Evolutionary conservation across 1,140 invertebrate genomes (phyloP), one percentile per base, ranked within the genome.

Genomic region (Megalopta genalis): DNA sequence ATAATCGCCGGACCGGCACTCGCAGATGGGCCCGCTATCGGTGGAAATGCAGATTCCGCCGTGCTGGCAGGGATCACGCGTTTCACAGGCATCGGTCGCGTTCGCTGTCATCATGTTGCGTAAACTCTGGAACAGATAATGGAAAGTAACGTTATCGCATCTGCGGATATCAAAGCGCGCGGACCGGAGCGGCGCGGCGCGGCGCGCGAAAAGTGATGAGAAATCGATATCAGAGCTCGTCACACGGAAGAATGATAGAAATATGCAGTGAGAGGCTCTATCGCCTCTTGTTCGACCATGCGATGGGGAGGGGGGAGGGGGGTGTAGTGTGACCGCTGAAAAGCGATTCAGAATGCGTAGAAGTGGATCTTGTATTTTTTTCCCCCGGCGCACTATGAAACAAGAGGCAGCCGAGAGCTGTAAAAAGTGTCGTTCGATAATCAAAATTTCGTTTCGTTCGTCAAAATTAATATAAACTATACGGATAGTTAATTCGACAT

Each of bases 1-100:
- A 92, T 97, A 99, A 90, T 98, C 97, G 14, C 97, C 95, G 88
- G 96, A 96, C 49, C 97, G 94, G 90, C 98, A 99, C 91, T 99
- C 97, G 94, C 98, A 99, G 88, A 97, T 95, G 57, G 98, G 96
- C 21, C 98, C 98, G 77, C 95, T 96, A 93, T 99, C 98, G 9
- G 97, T 98, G 75, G 96, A 97, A 92, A 99, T 98, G 93, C 98
- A 99, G 84, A 97, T 97, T 32, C 98, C 98, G 25, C 96, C 97
- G 89, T 99, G 97, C 91, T 97, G 96, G 93, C 98, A 99, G 1
- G 97, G 97, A 93, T 98, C 97, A 62, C 96, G 95, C 4, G 96
- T 95, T 89, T 97, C 96, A 90, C 97, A 98, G 9, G 96, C 96
- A 89, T 98, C 97, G 23, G 95, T 94, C 80, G 94, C 93, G 85